These are phyloP conservation scores for Chouioia cunea DNA, from an alignment of 2,888 invertebrate species.

Conservation along the genomic window DNA sequence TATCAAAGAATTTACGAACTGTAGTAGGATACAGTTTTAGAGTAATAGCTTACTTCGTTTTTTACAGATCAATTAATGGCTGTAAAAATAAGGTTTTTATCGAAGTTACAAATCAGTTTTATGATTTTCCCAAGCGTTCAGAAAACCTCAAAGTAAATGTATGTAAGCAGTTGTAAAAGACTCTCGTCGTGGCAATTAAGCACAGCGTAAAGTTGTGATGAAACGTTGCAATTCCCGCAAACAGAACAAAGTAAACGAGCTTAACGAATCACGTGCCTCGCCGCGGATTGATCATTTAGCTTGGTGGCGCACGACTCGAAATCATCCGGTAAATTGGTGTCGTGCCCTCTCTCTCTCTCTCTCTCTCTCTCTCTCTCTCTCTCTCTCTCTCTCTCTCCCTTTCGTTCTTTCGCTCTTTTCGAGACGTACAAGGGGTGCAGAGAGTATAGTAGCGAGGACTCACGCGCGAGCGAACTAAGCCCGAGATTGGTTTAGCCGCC, in stretches of 20 bases:
- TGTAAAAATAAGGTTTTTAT: too few relatives aligned
- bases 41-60: too few relatives aligned
- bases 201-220: background rate
- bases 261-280: slow-evolving; percentile 49
- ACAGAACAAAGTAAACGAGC: slow-evolving; percentile 49
- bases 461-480: slow-evolving; percentile 64
- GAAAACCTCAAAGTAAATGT: too few relatives aligned
- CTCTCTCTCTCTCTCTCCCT: slow-evolving; percentile 36
- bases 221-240: background rate
- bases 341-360: slow-evolving; percentile 26
- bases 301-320: slow-evolving; percentile 52
- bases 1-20: too few relatives aligned
- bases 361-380: slow-evolving; percentile 23
- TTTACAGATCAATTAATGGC: too few relatives aligned
- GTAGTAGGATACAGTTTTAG: too few relatives aligned
- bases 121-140: too few relatives aligned
- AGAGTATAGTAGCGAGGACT: slow-evolving; percentile 45
- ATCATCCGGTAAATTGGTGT: slow-evolving; percentile 64
- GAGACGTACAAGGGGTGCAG: slow-evolving; percentile 52
- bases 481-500: slow-evolving; percentile 68
- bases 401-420: too few relatives aligned
- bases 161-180: too few relatives aligned
- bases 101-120: too few relatives aligned
- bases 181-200: too few relatives aligned
- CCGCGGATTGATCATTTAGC: slow-evolving; percentile 59